These are phyloP conservation scores for Cromileptes altivelis DNA, from an alignment of 2,113 vertebrate species.

Conservation along the genomic window DNA sequence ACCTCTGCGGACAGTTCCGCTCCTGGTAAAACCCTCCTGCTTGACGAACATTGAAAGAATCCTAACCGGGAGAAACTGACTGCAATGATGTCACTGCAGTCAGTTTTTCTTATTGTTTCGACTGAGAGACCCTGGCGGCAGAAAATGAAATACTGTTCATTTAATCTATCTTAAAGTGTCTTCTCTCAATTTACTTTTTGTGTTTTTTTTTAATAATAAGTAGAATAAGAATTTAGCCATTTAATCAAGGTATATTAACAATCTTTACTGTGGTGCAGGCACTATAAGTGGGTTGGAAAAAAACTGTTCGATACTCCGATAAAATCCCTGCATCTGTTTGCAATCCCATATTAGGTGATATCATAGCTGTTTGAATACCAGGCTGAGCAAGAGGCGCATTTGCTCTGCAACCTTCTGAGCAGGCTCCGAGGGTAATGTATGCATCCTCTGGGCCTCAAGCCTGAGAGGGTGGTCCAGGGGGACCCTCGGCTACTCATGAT, in stretches of 20 bases:
- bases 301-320: slow-evolving; percentile 41
- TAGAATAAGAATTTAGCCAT: too few relatives aligned
- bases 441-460: slow-evolving; percentile 52
- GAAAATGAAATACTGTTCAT: too few relatives aligned
- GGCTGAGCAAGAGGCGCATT: slow-evolving; percentile 53
- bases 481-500: slow-evolving; percentile 35
- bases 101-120: too few relatives aligned
- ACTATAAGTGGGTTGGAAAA: background rate
- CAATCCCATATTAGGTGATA: slow-evolving; percentile 71
- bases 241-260: too few relatives aligned
- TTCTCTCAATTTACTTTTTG: background rate
- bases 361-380: slow-evolving; percentile 68
- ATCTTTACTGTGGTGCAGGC: background rate
- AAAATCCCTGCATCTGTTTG: slow-evolving; percentile 76
- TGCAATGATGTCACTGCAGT: too few relatives aligned
- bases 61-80: too few relatives aligned
- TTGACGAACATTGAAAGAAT: too few relatives aligned
- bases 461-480: slow-evolving; percentile 62
- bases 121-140: too few relatives aligned
- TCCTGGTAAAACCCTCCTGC: too few relatives aligned
- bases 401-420: slow-evolving; percentile 48
- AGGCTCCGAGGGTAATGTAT: slow-evolving; percentile 60
- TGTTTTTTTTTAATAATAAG: background rate
- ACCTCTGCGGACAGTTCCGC: too few relatives aligned
- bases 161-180: background rate